A percentile compares a stretch with the other conserved stretches of the same genome.
Evolutionary conservation across 2,888 invertebrate species (phyloP).

Genomic region (Cantharis flavilabris): DNA sequence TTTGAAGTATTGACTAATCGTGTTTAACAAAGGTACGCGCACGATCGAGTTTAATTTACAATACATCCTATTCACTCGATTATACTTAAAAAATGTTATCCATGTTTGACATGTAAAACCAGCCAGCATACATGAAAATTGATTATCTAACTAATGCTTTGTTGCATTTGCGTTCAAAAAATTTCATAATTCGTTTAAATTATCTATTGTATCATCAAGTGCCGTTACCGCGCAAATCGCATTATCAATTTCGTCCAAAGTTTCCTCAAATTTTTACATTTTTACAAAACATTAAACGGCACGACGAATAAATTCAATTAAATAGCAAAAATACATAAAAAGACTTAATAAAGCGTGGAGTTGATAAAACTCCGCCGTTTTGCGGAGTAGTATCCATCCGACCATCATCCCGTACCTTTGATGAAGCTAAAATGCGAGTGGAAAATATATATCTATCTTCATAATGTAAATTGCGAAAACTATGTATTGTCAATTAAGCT

Average conservation of each 20-base stretch:
- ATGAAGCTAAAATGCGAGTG: background rate
- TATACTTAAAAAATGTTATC: background rate
- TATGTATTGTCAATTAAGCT: background rate
- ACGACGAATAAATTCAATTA: background rate
- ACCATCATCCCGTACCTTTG: background rate
- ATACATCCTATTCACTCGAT: background rate
- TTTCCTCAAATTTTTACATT: background rate
- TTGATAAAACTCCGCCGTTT: background rate
- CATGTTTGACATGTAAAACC: conserved; percentile 3
- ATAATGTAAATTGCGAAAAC: background rate
- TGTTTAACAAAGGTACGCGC: conserved; percentile 10
- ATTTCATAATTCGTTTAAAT: background rate
- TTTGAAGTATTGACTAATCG: conserved; percentile 30
- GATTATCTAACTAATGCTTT: background rate
- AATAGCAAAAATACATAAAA: background rate
- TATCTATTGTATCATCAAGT: background rate
- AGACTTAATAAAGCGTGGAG: background rate
- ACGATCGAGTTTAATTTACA: conserved; percentile 18
- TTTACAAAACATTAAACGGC: background rate
- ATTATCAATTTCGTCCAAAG: background rate
- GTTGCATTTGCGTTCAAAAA: conserved; percentile 2
- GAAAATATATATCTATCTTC: background rate
- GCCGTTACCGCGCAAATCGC: background rate
- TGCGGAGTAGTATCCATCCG: background rate
- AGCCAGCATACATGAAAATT: background rate